Evolutionary conservation across 2,113 vertebrate species (phyloP).

Genomic region (Chlamydotis undulata): DNA sequence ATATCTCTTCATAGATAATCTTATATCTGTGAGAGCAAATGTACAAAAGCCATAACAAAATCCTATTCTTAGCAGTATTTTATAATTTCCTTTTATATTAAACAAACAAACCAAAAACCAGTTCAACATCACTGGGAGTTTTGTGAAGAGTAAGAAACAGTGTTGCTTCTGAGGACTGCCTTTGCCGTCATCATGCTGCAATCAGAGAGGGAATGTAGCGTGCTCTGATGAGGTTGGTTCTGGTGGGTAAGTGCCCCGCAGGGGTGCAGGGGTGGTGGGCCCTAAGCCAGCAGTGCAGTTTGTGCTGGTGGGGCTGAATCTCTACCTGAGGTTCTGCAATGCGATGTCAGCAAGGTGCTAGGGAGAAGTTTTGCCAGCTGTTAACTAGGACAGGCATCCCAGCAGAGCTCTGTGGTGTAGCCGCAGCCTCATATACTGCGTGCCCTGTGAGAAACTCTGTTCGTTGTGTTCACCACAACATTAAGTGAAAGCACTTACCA

Average conservation of each 20-base stretch:
- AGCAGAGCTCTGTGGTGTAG: not conserved
- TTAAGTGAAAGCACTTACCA: not conserved
- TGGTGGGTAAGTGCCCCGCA: accelerated
- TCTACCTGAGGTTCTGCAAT: not conserved
- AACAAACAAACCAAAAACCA: not conserved
- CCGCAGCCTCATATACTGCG: not conserved
- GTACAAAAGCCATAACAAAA: not conserved
- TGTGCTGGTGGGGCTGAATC: not conserved
- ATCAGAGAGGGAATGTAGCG: accelerated
- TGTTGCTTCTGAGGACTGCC: not conserved
- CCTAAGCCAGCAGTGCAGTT: accelerated
- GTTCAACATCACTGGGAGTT: not conserved
- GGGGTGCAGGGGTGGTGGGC: accelerated
- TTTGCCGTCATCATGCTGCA: not conserved
- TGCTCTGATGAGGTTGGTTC: not conserved
- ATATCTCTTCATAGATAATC: not conserved
- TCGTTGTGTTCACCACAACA: not conserved
- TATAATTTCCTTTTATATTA: not conserved
- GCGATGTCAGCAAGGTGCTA: not conserved
- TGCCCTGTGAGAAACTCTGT: not conserved
- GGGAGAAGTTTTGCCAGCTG: not conserved
- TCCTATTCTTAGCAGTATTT: not conserved
- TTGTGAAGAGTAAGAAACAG: not conserved
- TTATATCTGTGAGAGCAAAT: not conserved
- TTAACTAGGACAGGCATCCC: not conserved